Percentiles rank a stretch among this genome's conserved stretches.
Conservation (phyloP, 2,113 vertebrate genomes). For the Cichladusa arquata region DNA sequence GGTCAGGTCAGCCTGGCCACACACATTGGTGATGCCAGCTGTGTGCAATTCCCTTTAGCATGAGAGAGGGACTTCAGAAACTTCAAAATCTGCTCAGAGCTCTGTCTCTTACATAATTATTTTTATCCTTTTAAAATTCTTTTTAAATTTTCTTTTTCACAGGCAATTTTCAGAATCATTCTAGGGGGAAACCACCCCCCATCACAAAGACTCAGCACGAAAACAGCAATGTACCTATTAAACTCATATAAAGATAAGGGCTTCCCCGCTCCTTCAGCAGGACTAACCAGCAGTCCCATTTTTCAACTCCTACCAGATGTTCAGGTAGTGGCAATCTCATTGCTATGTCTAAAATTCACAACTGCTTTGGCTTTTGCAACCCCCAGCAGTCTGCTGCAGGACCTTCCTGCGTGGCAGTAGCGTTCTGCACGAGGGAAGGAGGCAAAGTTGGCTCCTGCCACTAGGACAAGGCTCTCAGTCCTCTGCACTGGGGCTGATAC, state of each 20-base stretch:
- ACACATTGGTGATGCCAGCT: neutral
- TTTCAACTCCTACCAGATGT: neutral
- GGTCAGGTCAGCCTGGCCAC: neutral
- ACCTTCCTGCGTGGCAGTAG: neutral
- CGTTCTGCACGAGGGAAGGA: neutral
- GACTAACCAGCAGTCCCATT: neutral
- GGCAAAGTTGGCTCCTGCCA: neutral
- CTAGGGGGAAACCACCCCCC: neutral
- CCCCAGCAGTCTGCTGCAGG: neutral
- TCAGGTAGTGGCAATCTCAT: neutral
- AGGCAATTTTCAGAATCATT: neutral
- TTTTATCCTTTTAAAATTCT: neutral
- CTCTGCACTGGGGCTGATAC: neutral
- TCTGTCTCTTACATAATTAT: neutral
- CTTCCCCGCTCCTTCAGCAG: neutral
- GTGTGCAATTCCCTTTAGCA: neutral
- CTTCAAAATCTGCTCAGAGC: neutral
- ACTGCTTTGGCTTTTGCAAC: neutral
- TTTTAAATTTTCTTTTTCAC: neutral
- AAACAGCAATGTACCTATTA: neutral
- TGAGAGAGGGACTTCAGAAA: neutral
- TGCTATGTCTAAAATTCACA: neutral
- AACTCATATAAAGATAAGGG: neutral
- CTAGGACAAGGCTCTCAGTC: neutral
- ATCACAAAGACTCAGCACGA: neutral